phyloP scores from a whole-genome alignment of 2,888 invertebrate genomes.

The Caenorhabditis japonica region DNA sequence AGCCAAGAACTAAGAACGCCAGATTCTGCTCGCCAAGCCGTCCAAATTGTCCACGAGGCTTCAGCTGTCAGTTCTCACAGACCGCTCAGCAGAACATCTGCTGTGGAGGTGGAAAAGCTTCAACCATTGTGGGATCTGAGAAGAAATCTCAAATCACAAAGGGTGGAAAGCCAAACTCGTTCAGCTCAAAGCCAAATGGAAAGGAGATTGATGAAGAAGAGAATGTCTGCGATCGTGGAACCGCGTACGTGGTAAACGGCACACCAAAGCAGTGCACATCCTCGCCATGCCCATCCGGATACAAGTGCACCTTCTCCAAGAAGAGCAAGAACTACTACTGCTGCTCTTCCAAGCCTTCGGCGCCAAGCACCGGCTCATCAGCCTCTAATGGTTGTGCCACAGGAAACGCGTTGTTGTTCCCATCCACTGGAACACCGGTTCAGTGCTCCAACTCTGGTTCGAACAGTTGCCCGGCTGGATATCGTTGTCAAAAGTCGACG shows the following conservation, averaged over 20 bases:
- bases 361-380: conserved; percentile 10
- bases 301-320: conserved; percentile 74
- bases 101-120: conserved; percentile 65
- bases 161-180: conserved; percentile 30
- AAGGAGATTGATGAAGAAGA: conserved; percentile 47
- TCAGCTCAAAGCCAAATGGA: conserved; percentile 45
- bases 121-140: conserved; percentile 30
- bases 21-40: conserved; percentile 69
- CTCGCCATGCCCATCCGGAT: conserved; percentile 68
- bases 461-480: conserved; percentile 73
- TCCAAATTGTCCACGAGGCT: conserved; percentile 65
- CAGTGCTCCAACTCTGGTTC: conserved; percentile 68
- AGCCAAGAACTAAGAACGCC: conserved; percentile 64
- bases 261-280: conserved; percentile 74
- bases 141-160: too few relatives aligned
- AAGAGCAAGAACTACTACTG: conserved; percentile 64
- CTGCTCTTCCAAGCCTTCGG: conserved; percentile 48
- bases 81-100: conserved; percentile 72
- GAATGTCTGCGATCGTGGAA: conserved; percentile 72
- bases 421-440: conserved; percentile 75
- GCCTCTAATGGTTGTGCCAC: conserved; percentile 68
- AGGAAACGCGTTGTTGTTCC: conserved; percentile 74
- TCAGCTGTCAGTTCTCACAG: conserved; percentile 73
- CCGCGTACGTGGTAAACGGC: conserved; percentile 70
- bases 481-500: conserved; percentile 62